A percentile compares a stretch with the other conserved stretches of the same genome.
Conservation (phyloP, 2,113 vertebrate genomes). For the Anolis carolinensis region DNA sequence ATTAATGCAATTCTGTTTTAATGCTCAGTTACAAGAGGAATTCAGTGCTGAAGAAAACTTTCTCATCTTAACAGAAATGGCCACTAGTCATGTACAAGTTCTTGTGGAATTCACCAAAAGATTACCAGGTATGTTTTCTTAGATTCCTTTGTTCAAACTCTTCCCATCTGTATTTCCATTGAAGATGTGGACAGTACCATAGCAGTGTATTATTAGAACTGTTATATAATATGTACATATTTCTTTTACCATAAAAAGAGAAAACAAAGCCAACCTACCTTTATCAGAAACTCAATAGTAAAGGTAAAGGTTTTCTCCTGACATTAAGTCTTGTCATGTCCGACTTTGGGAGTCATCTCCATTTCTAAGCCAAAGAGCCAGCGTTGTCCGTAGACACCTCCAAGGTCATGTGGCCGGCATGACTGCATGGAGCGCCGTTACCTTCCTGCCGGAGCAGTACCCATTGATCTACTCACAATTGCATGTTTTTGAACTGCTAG, state of each 20-base stretch:
- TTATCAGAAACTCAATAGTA: neutral
- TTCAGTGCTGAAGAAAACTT: slow-evolving; percentile 95
- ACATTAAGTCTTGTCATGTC: too few species aligned
- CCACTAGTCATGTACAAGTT: slow-evolving; percentile 95
- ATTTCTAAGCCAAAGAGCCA: too few species aligned
- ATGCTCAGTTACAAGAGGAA: slow-evolving; percentile 88
- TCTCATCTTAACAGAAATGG: slow-evolving; percentile 95
- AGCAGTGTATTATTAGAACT: neutral
- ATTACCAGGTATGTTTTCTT: slow-evolving; percentile 84
- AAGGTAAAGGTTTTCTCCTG: too few species aligned
- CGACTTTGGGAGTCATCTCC: too few species aligned
- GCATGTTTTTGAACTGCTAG: too few species aligned
- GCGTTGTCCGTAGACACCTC: too few species aligned
- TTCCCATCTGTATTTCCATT: neutral
- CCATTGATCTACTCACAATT: too few species aligned
- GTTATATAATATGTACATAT: neutral
- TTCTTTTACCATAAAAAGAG: neutral
- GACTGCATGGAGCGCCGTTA: too few species aligned
- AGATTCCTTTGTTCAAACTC: neutral
- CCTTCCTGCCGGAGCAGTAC: too few species aligned
- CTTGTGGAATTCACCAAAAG: slow-evolving; percentile 99
- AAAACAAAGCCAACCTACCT: neutral
- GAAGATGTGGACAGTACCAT: neutral
- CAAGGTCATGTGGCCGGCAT: too few species aligned
- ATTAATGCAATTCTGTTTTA: slow-evolving; percentile 45